Conservation (phyloP, 2,888 invertebrate genomes). For the Cephalotes varians region DNA sequence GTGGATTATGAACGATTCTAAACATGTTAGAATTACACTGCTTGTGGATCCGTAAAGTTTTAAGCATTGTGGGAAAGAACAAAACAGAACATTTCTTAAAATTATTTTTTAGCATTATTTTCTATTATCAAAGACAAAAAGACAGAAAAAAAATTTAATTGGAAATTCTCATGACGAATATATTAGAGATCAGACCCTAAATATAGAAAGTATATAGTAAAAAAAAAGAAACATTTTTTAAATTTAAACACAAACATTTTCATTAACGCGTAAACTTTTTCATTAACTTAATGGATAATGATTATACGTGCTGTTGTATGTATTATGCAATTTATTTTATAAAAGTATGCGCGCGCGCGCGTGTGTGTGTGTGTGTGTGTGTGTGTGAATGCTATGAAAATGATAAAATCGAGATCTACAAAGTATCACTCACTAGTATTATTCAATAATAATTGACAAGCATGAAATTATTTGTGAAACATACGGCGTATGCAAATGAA, state of each 20-base stretch:
- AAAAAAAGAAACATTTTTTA: neutral
- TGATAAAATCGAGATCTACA: neutral
- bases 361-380: too few species aligned
- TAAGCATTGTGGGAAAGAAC: neutral
- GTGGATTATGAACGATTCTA: neutral
- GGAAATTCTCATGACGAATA: neutral
- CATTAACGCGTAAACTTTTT: conserved; percentile 1
- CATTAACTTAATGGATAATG: conserved; percentile 26
- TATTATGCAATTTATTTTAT: conserved; percentile 15
- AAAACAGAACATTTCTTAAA: neutral
- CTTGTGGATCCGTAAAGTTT: neutral
- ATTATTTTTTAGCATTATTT: neutral
- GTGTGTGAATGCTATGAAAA: neutral
- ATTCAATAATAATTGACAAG: conserved; percentile 11
- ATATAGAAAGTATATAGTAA: neutral
- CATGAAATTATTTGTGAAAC: conserved; percentile 10
- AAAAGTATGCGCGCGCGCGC: neutral
- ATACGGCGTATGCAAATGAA: neutral
- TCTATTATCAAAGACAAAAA: neutral
- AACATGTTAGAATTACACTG: neutral
- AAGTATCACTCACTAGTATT: neutral
- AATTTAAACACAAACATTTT: neutral
- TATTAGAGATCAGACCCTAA: neutral
- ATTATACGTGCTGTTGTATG: neutral
- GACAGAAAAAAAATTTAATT: neutral